Conservation (phyloP, 2,888 invertebrate genomes). For the Hartigia nigra region DNA sequence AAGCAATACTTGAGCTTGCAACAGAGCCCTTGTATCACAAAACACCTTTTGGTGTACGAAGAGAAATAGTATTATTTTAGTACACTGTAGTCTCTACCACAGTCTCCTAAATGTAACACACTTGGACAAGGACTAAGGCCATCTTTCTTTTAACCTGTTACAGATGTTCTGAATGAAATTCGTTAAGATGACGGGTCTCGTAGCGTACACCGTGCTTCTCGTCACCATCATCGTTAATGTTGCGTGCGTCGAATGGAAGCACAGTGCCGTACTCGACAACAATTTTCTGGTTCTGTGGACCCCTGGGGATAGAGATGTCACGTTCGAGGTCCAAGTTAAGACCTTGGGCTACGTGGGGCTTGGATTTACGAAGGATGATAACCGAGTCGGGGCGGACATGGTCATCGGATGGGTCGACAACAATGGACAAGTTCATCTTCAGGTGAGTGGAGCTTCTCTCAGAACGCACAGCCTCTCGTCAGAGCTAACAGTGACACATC, state of each 20-base stretch:
- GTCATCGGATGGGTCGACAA: conserved; percentile 89
- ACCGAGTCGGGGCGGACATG: conserved; percentile 86
- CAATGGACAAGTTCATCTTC: conserved; percentile 81
- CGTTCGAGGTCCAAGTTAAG: conserved; percentile 85
- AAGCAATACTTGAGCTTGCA: neutral
- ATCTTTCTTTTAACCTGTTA: conserved; percentile 21
- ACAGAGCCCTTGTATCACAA: neutral
- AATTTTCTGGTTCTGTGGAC: conserved; percentile 79
- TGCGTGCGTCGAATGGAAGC: conserved; percentile 68
- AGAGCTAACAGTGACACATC: neutral
- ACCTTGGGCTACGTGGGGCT: conserved; percentile 89
- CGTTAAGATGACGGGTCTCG: conserved; percentile 54
- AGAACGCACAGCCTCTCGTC: neutral
- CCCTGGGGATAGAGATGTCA: conserved; percentile 79
- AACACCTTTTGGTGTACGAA: neutral
- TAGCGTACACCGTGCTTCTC: conserved; percentile 46
- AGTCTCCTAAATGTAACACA: neutral
- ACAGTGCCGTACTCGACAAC: conserved; percentile 70
- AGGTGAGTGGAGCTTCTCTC: conserved; percentile 71
- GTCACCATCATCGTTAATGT: conserved; percentile 37
- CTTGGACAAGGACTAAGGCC: conserved; percentile 4
- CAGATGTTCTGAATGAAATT: conserved; percentile 36
- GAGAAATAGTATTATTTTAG: neutral
- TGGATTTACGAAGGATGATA: conserved; percentile 85
- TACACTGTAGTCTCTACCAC: neutral